Evolutionary conservation across 2,888 invertebrate genomes (phyloP).

Genomic region (Drosophila recens): DNA sequence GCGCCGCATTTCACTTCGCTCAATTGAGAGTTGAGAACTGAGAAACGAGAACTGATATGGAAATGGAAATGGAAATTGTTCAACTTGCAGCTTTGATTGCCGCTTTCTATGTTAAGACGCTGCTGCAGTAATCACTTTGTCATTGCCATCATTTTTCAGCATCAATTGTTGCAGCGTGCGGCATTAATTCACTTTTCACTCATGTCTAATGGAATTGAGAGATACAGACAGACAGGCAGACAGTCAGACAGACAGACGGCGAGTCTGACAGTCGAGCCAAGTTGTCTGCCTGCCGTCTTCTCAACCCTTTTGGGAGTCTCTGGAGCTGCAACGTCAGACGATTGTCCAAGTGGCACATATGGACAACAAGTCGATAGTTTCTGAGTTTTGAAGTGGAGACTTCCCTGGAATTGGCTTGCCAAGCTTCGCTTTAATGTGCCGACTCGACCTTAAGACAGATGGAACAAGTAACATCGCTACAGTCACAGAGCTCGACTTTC

Average conservation of each 20-base stretch:
- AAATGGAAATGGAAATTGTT: slow-evolving; percentile 61
- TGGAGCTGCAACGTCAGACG: slow-evolving; percentile 34
- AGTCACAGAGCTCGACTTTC: not conserved
- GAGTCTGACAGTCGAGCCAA: slow-evolving; percentile 34
- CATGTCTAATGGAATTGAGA: slow-evolving; percentile 73
- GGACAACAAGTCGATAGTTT: slow-evolving; percentile 48
- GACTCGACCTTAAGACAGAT: slow-evolving; percentile 26
- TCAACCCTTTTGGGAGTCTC: slow-evolving; percentile 48
- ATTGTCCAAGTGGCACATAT: slow-evolving; percentile 53
- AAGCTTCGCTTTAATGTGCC: slow-evolving; percentile 68
- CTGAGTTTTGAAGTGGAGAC: slow-evolving; percentile 71
- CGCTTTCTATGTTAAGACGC: slow-evolving; percentile 66
- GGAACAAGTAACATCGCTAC: slow-evolving; percentile 1
- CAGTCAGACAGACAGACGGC: too few relatives aligned
- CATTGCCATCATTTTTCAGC: slow-evolving; percentile 81
- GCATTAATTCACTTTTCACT: slow-evolving; percentile 72
- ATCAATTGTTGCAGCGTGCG: slow-evolving; percentile 68
- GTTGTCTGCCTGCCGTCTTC: slow-evolving; percentile 43
- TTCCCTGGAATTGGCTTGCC: slow-evolving; percentile 75
- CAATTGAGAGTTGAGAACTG: slow-evolving; percentile 6
- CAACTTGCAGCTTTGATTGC: slow-evolving; percentile 70
- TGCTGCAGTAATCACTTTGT: slow-evolving; percentile 75
- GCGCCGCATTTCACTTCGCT: slow-evolving; percentile 70
- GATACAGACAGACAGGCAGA: slow-evolving; percentile 40
- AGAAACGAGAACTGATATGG: slow-evolving; percentile 4